Evolutionary conservation across 64 coral and sea anemone species (phyloP).

Genomic region (Trachythela sp.): DNA sequence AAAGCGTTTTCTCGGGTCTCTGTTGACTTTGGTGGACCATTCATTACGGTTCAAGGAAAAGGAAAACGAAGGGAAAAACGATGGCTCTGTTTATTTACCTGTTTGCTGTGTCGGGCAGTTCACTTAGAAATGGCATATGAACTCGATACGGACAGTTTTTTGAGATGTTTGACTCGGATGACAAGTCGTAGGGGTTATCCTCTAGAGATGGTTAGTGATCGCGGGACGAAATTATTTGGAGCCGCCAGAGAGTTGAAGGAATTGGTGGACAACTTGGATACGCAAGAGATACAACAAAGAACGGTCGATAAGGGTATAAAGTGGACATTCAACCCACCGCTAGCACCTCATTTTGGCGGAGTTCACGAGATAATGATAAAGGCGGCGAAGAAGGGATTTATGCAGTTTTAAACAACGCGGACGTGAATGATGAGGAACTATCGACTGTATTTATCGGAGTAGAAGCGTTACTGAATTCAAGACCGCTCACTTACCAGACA

Average conservation of each 20-base stretch:
- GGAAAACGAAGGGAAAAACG: not conserved
- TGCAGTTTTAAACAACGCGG: no score
- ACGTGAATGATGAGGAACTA: no score
- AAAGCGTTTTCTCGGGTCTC: slow-evolving; percentile 21
- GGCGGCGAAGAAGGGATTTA: not conserved
- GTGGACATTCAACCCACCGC: not conserved
- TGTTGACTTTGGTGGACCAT: not conserved
- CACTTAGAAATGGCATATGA: not conserved
- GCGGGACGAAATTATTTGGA: not conserved
- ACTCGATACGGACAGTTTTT: not conserved
- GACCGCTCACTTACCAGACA: no score
- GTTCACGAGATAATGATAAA: slow-evolving; percentile 1
- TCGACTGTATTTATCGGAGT: no score
- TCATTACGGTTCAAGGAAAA: not conserved
- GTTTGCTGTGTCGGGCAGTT: not conserved
- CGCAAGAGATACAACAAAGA: not conserved
- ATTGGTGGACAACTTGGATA: not conserved
- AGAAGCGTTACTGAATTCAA: no score
- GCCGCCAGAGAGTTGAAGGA: not conserved
- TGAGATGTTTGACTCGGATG: not conserved
- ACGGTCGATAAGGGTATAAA: not conserved
- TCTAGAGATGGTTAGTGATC: not conserved
- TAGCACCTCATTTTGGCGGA: not conserved
- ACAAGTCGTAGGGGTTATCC: not conserved
- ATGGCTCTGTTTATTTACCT: not conserved